These are phyloP conservation scores for Drosophila yakuba DNA, from an alignment of 1,140 invertebrate species.

Conservation along the genomic window DNA sequence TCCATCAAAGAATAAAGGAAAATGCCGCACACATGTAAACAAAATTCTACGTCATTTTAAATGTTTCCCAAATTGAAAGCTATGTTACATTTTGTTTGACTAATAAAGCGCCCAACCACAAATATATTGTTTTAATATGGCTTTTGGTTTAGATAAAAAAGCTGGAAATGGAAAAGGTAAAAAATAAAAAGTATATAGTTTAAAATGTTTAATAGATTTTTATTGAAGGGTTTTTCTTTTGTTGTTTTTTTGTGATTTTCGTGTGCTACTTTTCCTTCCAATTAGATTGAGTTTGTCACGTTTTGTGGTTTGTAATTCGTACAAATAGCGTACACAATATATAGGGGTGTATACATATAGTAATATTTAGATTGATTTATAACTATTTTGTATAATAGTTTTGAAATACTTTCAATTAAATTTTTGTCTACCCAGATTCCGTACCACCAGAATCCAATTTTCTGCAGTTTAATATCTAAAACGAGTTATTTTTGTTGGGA, in stretches of 20 bases:
- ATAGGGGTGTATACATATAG: slow-evolving; percentile 68
- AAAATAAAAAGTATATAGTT: neutral
- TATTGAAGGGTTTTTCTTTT: slow-evolving; percentile 56
- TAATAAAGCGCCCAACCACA: slow-evolving; percentile 47
- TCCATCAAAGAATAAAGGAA: slow-evolving; percentile 20
- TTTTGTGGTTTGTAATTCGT: slow-evolving; percentile 59
- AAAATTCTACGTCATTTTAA: slow-evolving; percentile 45
- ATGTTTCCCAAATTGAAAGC: slow-evolving; percentile 30
- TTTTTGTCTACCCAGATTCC: slow-evolving; percentile 35
- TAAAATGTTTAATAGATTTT: slow-evolving; percentile 68
- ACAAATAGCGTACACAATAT: slow-evolving; percentile 72
- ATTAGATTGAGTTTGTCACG: slow-evolving; percentile 77
- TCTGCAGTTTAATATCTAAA: slow-evolving; percentile 20
- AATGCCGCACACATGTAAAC: slow-evolving; percentile 34
- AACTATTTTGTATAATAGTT: slow-evolving; percentile 70
- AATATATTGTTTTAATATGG: slow-evolving; percentile 5
- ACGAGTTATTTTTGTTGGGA: slow-evolving; percentile 26
- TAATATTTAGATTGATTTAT: slow-evolving; percentile 61
- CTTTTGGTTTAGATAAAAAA: too few species aligned
- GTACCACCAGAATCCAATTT: slow-evolving; percentile 33
- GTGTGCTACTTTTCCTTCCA: slow-evolving; percentile 68
- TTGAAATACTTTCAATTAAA: slow-evolving; percentile 74
- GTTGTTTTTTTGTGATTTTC: slow-evolving; percentile 51
- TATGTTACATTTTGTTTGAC: slow-evolving; percentile 45
- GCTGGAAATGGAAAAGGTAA: too few species aligned